Evolutionary conservation across 2,113 vertebrate genomes (phyloP).

Genomic region (Vulpes lagopus): DNA sequence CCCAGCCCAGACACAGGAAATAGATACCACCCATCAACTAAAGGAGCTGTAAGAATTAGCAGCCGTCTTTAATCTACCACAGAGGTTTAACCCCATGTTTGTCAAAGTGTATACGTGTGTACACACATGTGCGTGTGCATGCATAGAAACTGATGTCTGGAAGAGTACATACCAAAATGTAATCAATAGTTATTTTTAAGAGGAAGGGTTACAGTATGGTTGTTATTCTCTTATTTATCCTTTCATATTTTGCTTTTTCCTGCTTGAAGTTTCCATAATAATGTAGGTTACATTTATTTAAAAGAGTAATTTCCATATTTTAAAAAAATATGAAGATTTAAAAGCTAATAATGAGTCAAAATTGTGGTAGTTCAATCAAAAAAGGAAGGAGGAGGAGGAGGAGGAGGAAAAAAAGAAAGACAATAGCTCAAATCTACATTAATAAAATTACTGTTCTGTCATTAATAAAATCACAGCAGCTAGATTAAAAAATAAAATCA

Average conservation of each 20-base stretch:
- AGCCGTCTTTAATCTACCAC: not conserved
- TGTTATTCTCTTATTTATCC: not conserved
- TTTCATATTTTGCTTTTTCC: not conserved
- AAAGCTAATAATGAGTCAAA: not conserved
- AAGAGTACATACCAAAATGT: not conserved
- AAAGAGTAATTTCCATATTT: constrained; percentile 4
- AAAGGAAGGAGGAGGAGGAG: not conserved
- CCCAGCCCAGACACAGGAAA: not conserved
- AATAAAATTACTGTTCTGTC: not conserved
- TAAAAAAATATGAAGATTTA: not conserved
- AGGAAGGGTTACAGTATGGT: not conserved
- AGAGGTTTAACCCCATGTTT: not conserved
- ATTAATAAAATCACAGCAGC: not conserved
- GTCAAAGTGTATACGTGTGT: not conserved
- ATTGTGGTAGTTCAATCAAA: not conserved
- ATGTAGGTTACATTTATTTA: not conserved
- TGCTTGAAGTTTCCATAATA: not conserved
- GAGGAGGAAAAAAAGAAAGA: not conserved
- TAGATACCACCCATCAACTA: not conserved
- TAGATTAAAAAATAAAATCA: not conserved
- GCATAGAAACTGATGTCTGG: not conserved
- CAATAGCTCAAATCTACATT: not conserved
- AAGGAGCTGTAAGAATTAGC: not conserved
- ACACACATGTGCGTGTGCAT: no score
- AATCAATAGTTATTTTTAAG: not conserved